A percentile compares a stretch with the other conserved stretches of the same genome.
These are phyloP conservation scores for Alcedo atthis DNA, from an alignment of 2,797 vertebrate species.

Conservation along the genomic window DNA sequence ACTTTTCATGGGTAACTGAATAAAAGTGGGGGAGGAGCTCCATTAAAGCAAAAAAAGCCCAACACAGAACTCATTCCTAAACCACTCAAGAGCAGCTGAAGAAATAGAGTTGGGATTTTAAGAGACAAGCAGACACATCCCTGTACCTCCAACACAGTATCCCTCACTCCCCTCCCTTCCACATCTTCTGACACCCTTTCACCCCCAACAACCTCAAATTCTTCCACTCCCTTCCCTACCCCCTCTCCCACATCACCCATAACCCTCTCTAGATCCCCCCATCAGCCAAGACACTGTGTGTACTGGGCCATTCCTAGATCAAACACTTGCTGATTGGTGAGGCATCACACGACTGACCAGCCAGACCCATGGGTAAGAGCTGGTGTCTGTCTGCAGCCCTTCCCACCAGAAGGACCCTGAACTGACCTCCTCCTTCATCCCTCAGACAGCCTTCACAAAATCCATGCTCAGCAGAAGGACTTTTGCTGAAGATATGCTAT, in stretches of 20 bases:
- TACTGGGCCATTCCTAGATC: neutral
- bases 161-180: neutral
- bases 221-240: neutral
- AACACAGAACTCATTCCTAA: neutral
- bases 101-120: neutral
- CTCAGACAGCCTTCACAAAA: neutral
- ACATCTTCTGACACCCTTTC: neutral
- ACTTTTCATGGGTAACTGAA: constrained; percentile 59
- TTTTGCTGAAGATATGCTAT: neutral
- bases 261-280: neutral
- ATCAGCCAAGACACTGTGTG: neutral
- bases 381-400: neutral
- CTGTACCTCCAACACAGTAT: neutral
- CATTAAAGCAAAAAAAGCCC: neutral
- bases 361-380: neutral
- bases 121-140: neutral
- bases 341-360: neutral
- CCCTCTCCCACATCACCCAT: neutral
- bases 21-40: constrained; percentile 59
- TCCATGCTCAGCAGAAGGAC: neutral
- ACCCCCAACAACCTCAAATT: neutral
- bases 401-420: neutral
- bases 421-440: neutral
- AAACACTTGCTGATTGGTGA: neutral
- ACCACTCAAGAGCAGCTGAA: neutral